A percentile compares a stretch with the other conserved stretches of the same genome.
phyloP scores from a whole-genome alignment of 2,888 invertebrate species.

The Tachina lurida region DNA sequence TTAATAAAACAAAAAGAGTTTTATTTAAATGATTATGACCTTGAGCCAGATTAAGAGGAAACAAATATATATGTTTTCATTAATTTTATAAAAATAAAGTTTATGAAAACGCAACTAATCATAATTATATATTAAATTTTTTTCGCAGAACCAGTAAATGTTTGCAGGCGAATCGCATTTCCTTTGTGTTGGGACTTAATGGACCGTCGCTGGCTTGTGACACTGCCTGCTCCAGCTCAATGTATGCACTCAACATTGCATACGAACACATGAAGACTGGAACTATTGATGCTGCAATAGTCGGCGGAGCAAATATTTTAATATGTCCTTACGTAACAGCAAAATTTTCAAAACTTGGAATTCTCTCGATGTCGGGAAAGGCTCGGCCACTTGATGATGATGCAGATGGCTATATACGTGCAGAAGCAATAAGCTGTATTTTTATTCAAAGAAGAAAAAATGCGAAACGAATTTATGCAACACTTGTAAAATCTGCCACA shows the following conservation, averaged over 20 bases:
- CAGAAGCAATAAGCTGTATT: slow-evolving; percentile 89
- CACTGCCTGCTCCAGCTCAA: slow-evolving; percentile 97
- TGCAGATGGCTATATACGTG: slow-evolving; percentile 91
- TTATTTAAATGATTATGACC: too few species aligned
- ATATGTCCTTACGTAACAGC: slow-evolving; percentile 94
- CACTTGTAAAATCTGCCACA: slow-evolving; percentile 89
- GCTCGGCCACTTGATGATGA: slow-evolving; percentile 95
- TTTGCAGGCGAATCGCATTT: slow-evolving; percentile 96
- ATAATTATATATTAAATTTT: too few species aligned
- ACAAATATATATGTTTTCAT: too few species aligned
- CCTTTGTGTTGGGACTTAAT: slow-evolving; percentile 92
- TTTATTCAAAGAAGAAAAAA: slow-evolving; percentile 88
- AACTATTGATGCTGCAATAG: slow-evolving; percentile 93
- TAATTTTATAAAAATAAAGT: too few species aligned
- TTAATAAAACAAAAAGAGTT: too few species aligned
- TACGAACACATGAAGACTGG: slow-evolving; percentile 90
- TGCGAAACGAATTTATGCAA: slow-evolving; percentile 87
- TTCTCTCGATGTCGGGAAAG: slow-evolving; percentile 91
- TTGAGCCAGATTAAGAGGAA: too few species aligned
- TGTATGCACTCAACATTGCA: slow-evolving; percentile 93
- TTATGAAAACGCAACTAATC: too few species aligned
- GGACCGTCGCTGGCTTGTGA: slow-evolving; percentile 95
- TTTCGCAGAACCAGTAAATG: slow-evolving; percentile 87
- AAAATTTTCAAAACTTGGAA: slow-evolving; percentile 92
- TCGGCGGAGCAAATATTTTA: slow-evolving; percentile 93